Conservation (phyloP, 2,888 invertebrate species). For the Desoria tigrina region DNA sequence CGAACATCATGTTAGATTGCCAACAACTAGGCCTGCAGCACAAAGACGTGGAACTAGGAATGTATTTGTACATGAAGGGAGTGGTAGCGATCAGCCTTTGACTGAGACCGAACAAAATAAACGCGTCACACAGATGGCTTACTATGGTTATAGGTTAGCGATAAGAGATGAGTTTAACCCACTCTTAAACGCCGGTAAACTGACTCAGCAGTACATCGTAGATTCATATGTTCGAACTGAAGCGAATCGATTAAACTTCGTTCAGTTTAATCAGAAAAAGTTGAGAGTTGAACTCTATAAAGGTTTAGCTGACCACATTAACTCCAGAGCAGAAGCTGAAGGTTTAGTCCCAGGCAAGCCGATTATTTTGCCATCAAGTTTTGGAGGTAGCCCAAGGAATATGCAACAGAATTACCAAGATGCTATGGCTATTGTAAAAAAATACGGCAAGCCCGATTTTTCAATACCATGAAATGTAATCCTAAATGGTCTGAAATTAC, state of each 20-base stretch:
- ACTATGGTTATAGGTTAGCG: conserved; percentile 32
- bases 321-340: conserved; percentile 1
- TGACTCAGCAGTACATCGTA: conserved; percentile 55
- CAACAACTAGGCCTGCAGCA: neutral
- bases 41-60: neutral
- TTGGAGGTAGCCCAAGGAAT: conserved; percentile 55
- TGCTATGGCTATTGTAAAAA: conserved; percentile 58
- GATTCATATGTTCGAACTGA: conserved; percentile 54
- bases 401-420: conserved; percentile 57
- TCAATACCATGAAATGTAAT: conserved; percentile 60
- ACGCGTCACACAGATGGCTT: conserved; percentile 26
- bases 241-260: conserved; percentile 51
- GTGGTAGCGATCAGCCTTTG: neutral
- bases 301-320: conserved; percentile 23
- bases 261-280: conserved; percentile 52
- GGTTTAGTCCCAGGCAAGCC: conserved; percentile 9
- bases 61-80: too few relatives aligned
- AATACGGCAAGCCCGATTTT: conserved; percentile 58
- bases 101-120: neutral
- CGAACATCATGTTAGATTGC: neutral
- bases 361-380: conserved; percentile 56
- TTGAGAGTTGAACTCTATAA: conserved; percentile 51
- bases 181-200: conserved; percentile 47
- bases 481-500: conserved; percentile 57
- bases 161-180: conserved; percentile 51